Conservation (phyloP, 2,888 invertebrate species). For the Caradrina clavipalpis region DNA sequence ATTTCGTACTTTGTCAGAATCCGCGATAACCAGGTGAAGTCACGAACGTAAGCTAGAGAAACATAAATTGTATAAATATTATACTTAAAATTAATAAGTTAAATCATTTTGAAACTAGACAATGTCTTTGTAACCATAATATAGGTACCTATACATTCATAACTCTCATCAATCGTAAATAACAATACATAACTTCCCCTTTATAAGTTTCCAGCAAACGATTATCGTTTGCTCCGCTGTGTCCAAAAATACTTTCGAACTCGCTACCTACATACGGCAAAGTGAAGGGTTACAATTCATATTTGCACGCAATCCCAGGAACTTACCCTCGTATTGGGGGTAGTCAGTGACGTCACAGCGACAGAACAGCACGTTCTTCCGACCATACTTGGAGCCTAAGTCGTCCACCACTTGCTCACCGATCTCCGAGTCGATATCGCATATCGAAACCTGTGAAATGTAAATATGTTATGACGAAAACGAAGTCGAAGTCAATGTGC, state of each 20-base stretch:
- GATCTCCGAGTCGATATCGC: conserved; percentile 93
- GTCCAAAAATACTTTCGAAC: conserved; percentile 32
- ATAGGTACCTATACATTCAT: no score
- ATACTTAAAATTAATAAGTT: no score
- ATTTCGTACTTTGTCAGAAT: no score
- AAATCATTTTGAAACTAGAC: no score
- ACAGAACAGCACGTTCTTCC: conserved; percentile 93
- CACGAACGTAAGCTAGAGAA: no score
- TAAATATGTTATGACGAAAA: background rate
- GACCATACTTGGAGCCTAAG: conserved; percentile 92
- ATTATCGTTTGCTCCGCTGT: no score
- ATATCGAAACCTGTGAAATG: conserved; percentile 92
- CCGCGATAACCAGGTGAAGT: no score
- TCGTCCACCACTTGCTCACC: conserved; percentile 93
- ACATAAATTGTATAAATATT: no score
- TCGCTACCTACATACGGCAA: background rate
- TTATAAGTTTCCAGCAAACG: background rate
- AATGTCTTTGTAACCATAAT: no score
- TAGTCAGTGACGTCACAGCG: conserved; percentile 95
- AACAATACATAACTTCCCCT: conserved; percentile 1
- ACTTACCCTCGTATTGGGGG: conserved; percentile 94
- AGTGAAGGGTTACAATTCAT: conserved; percentile 29
- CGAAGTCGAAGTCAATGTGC: no score
- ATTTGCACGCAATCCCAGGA: conserved; percentile 34
- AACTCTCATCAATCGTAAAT: no score